phyloP scores from a whole-genome alignment of 2,113 vertebrate species.

The Brienomyrus brachyistius region DNA sequence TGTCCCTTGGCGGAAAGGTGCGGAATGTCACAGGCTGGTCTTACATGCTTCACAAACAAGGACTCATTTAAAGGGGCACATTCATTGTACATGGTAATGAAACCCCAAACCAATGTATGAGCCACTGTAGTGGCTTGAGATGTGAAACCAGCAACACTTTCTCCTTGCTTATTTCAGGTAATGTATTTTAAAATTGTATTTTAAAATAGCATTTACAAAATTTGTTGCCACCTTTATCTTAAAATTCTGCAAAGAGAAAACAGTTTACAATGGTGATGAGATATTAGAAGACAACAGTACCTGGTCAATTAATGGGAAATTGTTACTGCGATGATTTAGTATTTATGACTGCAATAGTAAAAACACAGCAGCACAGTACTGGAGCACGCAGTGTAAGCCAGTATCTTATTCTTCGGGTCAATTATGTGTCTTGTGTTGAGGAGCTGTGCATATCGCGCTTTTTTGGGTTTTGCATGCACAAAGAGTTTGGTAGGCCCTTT shows the following conservation, averaged over 20 bases:
- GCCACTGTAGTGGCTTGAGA: not conserved
- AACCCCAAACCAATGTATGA: not conserved
- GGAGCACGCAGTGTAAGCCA: not conserved
- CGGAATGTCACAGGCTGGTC: slow-evolving; percentile 59
- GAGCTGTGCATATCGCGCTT: not conserved
- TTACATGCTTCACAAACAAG: slow-evolving; percentile 61
- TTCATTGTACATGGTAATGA: not conserved
- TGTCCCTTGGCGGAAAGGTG: slow-evolving; percentile 46
- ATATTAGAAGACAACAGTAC: not conserved
- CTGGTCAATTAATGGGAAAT: not conserved
- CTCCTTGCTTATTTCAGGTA: not conserved
- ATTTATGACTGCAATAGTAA: not conserved
- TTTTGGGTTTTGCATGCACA: not conserved
- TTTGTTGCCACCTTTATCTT: not conserved
- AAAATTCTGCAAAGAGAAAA: not conserved
- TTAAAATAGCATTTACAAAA: not conserved
- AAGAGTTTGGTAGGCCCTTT: not conserved
- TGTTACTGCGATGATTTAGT: not conserved
- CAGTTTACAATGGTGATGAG: not conserved
- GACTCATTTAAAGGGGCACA: slow-evolving; percentile 17
- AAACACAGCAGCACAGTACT: not conserved
- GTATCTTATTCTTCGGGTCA: not conserved
- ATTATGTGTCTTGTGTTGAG: not conserved
- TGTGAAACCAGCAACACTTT: not conserved
- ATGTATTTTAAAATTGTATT: not conserved